phyloP scores from a whole-genome alignment of 92 coral and sea anemone genomes.

The Galaxea fascicularis region DNA sequence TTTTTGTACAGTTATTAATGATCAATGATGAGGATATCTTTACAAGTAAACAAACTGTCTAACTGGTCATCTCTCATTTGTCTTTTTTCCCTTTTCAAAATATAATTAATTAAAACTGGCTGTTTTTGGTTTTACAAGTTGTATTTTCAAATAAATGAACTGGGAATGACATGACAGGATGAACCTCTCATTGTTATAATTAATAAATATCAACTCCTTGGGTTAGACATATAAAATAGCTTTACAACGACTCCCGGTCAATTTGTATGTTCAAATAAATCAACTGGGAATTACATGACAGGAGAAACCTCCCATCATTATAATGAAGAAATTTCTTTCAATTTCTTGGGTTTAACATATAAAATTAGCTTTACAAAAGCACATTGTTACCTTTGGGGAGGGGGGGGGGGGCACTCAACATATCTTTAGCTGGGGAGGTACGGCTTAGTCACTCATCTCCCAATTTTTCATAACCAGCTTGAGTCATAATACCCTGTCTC shows the following conservation, averaged over 20 bases:
- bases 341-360: too few relatives aligned
- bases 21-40: too few relatives aligned
- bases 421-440: constrained; percentile 5
- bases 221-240: neutral
- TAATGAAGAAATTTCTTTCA: too few relatives aligned
- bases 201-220: neutral
- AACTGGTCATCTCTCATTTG: too few relatives aligned
- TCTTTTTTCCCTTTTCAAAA: too few relatives aligned
- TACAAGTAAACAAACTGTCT: too few relatives aligned
- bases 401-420: constrained; percentile 2
- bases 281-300: too few relatives aligned
- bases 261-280: too few relatives aligned
- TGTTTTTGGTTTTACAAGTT: constrained; percentile 27
- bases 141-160: constrained; percentile 18
- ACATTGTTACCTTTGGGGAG: neutral
- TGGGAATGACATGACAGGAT: constrained; percentile 25
- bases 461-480: constrained; percentile 5
- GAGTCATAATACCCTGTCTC: constrained; percentile 1
- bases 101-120: constrained; percentile 41
- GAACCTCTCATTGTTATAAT: neutral
- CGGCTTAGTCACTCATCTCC: neutral
- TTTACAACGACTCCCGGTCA: neutral
- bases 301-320: too few relatives aligned
- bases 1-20: too few relatives aligned
- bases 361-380: too few relatives aligned